Percentiles rank a stretch among this genome's conserved stretches.
These are phyloP conservation scores for Caenorhabditis briggsae DNA, from an alignment of 1,140 invertebrate species.

Conservation along the genomic window DNA sequence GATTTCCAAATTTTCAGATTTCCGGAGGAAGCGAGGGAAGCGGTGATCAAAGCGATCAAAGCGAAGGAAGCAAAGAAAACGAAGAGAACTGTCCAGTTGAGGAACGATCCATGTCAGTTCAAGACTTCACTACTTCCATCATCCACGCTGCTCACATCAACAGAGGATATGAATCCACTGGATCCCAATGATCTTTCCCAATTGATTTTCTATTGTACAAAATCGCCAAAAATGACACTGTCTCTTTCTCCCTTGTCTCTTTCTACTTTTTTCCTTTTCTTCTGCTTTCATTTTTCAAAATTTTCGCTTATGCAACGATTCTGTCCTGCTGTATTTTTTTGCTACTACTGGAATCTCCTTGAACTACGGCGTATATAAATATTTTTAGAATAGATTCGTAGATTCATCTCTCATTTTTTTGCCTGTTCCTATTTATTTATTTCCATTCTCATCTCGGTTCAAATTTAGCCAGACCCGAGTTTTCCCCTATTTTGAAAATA, in stretches of 20 bases:
- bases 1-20: constrained; percentile 6
- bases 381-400: not conserved
- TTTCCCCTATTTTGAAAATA: too few relatives aligned
- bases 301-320: constrained; percentile 32
- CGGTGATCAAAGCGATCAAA: too few relatives aligned
- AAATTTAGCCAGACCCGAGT: not conserved
- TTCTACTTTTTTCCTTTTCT: too few relatives aligned
- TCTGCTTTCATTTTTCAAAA: not conserved
- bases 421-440: not conserved
- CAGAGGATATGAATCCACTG: not conserved
- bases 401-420: not conserved
- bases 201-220: not conserved
- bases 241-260: not conserved
- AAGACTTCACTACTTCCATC: not conserved
- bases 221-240: not conserved
- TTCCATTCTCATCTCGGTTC: not conserved
- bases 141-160: not conserved
- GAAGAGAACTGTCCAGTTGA: not conserved
- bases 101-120: not conserved
- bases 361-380: constrained; percentile 18
- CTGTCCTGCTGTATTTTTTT: not conserved
- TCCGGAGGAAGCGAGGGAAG: not conserved
- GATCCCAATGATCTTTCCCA: not conserved
- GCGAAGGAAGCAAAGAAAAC: not conserved
- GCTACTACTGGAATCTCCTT: constrained; percentile 22